Conservation (phyloP, 2,113 vertebrate genomes). For the Perca fluviatilis region DNA sequence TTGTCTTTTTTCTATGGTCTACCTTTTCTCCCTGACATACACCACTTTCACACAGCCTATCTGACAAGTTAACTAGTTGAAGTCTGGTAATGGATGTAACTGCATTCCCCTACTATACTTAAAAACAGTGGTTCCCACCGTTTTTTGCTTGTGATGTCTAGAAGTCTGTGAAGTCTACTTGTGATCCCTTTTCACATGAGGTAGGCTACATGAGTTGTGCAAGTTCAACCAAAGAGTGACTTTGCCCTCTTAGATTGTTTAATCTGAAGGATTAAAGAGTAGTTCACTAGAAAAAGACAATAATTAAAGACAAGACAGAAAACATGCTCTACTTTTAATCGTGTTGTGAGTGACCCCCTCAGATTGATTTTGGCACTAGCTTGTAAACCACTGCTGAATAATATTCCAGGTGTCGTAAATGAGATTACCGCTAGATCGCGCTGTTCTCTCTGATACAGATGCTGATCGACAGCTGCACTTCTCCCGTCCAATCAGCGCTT, state of each 20-base stretch:
- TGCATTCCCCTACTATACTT: background rate
- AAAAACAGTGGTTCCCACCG: background rate
- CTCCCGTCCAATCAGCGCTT: slow-evolving; percentile 76
- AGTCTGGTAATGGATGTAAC: background rate
- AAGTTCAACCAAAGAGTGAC: background rate
- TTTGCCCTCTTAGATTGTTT: background rate
- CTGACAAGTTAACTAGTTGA: background rate
- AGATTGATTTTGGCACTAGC: background rate
- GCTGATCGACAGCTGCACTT: background rate
- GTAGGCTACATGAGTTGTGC: background rate
- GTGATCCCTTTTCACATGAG: background rate
- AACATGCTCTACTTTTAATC: background rate
- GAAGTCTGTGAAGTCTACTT: background rate
- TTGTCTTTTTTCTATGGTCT: background rate
- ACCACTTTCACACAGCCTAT: background rate
- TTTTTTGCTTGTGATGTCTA: background rate
- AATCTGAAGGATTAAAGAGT: background rate
- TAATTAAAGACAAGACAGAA: background rate
- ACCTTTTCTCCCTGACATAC: background rate
- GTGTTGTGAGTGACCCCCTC: background rate
- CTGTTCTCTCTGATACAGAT: slow-evolving; percentile 19
- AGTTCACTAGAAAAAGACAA: background rate
- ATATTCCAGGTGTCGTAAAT: background rate
- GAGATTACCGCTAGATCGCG: slow-evolving; percentile 46
- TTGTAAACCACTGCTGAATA: no score